Evolutionary conservation across 2,888 invertebrate species (phyloP), one percentile per base, ranked within the genome.

Genomic region (Eucriotettix oculatus): DNA sequence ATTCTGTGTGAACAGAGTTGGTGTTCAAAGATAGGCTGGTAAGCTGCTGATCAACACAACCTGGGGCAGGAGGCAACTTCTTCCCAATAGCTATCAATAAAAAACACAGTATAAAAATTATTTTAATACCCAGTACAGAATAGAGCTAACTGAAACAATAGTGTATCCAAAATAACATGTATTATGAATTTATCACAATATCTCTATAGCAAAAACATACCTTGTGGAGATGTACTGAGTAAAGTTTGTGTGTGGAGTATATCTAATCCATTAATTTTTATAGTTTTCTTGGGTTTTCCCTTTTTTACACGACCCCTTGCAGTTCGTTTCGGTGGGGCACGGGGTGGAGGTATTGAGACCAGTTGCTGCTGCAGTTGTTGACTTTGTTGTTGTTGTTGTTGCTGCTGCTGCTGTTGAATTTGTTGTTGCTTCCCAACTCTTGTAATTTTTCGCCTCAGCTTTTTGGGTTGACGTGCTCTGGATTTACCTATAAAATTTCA

Each of bases 41-140:
- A 62, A 94, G 76, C 66, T 92, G 90, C 72, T 93, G 92, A 73
- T 91, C 93, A 61, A 94, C 89, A 71, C 91, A 91, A 59, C 94
- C 94, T 11, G 91, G 92, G 56, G 92, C 92, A 42, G 92, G 90
- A 52, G 90, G 90, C 64, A 87, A 78, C 72, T 85, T 85, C 69
- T 85, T 85, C 10, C 85, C 82, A 68, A 78, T 76, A 56, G 80
- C 79, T 70, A 65, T 16, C 66, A 67, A 63, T 58, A 62, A 57
- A 60, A 55, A 62, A 58, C 52, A 29, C 42, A n/a, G n/a, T n/a
- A n/a, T 14, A 53, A 58, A n/a, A n/a, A 10, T 40, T 42, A 10
- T 7, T 5, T 29, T 29, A 5, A 29, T 29, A 29, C 3, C 2
- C 29, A 29, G 29, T 48, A 48, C 9, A 9, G 16, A 48, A 16